Evolutionary conservation across 30 jellyfish, hydroid and myxozoan genomes (phyloP), one percentile per base, ranked within the genome.

Genomic region (Morbakka virulenta): DNA sequence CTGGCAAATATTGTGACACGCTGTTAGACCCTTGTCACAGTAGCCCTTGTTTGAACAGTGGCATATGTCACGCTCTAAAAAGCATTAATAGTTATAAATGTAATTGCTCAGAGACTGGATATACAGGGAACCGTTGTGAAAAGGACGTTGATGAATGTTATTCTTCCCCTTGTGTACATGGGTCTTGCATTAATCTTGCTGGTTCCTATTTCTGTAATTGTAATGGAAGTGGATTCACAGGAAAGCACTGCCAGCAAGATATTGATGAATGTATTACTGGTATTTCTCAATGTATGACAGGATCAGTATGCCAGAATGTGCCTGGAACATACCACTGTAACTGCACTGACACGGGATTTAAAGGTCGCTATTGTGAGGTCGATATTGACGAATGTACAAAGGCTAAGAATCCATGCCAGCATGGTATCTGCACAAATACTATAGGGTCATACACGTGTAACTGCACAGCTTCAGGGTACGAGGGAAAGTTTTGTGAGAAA

Each of bases 331-430:
- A 63, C 27, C 4, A 21, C 12, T 81, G 92, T 69, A 62, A 81
- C 64, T 81, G 92, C 50, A 36, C 33, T 4, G n/a, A 49, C 1
- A 28, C 13, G 21, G 93, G 93, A 26, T 81, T 81, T 31, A 49
- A 80, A 14, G 93, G 93, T 13, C 48, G 53, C 20, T 27, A 12
- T 13, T 81, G 93, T 28, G 80, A 81, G 50, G 34, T 26, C 13
- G 93, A 81, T 50, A 21, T 3, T 14, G 80, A 76, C 35, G 93
- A 85, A 57, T 81, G 93, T 70, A n/a, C n/a, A n/a, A n/a, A n/a
- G n/a, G 81, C 86, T 75, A 69, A 85, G 31, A 57, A 32, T 41
- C 93, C 93, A 6, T 81, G 93, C 49, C 29, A 6, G 30, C 70
- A 69, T 21, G 83, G 83, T 0, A 62, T 28, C 2, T 81, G 93